Evolutionary conservation across 2,113 vertebrate species (phyloP), one percentile per base, ranked within the genome.

Genomic region (Polypterus bichir): DNA sequence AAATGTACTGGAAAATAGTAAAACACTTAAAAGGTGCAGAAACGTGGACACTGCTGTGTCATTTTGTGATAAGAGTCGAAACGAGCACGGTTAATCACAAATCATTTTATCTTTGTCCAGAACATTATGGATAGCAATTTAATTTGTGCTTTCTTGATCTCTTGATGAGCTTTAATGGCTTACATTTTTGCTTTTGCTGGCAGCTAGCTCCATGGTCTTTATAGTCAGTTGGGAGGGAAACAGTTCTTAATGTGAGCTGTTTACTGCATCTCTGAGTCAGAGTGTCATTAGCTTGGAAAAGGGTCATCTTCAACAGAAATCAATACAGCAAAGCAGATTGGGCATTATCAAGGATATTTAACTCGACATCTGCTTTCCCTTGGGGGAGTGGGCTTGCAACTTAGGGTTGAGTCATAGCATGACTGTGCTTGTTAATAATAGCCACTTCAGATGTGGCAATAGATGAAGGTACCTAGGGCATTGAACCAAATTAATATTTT

Each of bases 301-400:
- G 60, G 49, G 49, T 54, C 60, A 54, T 53, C 60, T 54, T 53
- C 49, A 62, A 54, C 11, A 46, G 60, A 4, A 53, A 62, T 62
- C 60, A 54, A 62, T 62, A 62, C 60, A 9, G 48, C 44, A 27
- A 44, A 62, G 60, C 51, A 53, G 60, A 46, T 47, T 54, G 60
- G 48, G 52, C 9, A 53, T 62, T 62, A 62, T 62, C 48, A 62
- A 54, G 51, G 51, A 54, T 62, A 57, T 57, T 11, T 57, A 11
- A 57, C 49, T 62, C 27, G 45, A 47, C 51, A 62, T 62, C 52
- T 46, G 60, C 51, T 46, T 7, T 54, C 44, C 60, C 60, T 46
- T 54, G 9, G 49, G 60, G 60, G 60, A 62, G 60, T 46, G 44
- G 46, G 51, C 9, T 46, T 54, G 49, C 44, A 54, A 52, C 52